These are phyloP conservation scores for Drosophila punjabiensis DNA, from an alignment of 1,140 invertebrate species.

Conservation along the genomic window DNA sequence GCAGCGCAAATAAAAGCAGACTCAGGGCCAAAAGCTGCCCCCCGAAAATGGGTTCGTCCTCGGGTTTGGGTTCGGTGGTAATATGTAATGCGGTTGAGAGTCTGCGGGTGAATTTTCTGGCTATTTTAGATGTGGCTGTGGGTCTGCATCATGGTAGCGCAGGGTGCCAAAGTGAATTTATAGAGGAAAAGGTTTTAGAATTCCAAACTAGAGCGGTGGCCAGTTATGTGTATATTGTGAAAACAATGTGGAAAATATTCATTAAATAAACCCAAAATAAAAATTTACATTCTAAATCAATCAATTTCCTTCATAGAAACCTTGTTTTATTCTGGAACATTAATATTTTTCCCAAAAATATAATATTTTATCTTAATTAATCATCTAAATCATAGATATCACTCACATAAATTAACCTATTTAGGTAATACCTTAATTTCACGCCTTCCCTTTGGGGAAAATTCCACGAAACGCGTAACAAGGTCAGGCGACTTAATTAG, in stretches of 20 bases:
- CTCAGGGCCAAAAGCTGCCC: constrained; percentile 1
- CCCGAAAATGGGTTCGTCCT: constrained; percentile 15
- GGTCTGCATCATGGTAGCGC: neutral
- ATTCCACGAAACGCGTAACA: constrained; percentile 1
- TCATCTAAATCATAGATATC: too few species aligned
- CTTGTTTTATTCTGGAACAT: too few species aligned
- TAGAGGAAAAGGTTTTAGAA: neutral
- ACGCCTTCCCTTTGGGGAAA: neutral
- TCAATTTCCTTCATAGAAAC: too few species aligned
- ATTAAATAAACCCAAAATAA: too few species aligned
- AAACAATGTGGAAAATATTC: neutral
- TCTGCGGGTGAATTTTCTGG: constrained; percentile 23
- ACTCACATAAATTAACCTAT: neutral
- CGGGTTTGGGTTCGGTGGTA: constrained; percentile 8
- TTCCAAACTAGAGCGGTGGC: neutral
- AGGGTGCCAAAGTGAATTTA: neutral
- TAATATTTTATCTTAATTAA: neutral
- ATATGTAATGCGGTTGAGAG: constrained; percentile 51
- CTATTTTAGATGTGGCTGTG: constrained; percentile 4
- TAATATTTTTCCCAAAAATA: neutral
- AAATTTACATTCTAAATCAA: neutral
- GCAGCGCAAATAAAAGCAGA: constrained; percentile 50
- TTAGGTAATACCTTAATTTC: neutral
- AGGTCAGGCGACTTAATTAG: constrained; percentile 45
- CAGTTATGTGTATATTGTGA: neutral